Evolutionary conservation across 2,888 invertebrate species (phyloP).

Genomic region (Limnephilus lunatus): DNA sequence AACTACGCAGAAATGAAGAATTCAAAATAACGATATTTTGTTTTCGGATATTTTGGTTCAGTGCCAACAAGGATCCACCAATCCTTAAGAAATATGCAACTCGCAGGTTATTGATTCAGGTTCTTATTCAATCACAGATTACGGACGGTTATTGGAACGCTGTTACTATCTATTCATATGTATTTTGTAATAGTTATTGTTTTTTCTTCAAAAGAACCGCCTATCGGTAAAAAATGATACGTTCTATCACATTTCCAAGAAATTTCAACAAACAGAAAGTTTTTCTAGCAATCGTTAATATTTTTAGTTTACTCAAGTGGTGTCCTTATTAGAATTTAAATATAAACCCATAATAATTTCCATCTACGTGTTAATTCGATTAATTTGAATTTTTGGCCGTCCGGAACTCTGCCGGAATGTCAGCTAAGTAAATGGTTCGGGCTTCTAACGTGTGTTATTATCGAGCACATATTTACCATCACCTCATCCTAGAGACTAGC

Average conservation of each 20-base stretch:
- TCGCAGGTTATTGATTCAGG: background rate
- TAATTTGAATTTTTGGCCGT: conserved; percentile 11
- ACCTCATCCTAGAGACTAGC: background rate
- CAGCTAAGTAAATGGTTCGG: conserved; percentile 56
- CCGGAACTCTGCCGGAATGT: conserved; percentile 53
- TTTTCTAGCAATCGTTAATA: background rate
- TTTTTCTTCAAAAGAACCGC: background rate
- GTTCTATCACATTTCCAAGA: background rate
- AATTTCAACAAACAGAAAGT: background rate
- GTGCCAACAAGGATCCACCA: too few relatives aligned
- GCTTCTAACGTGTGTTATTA: background rate
- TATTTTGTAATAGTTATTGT: background rate
- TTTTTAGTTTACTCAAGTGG: background rate
- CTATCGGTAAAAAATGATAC: background rate
- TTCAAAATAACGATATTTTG: too few relatives aligned
- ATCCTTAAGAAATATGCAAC: background rate
- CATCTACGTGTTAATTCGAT: conserved; percentile 11
- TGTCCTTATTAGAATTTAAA: conserved; percentile 10
- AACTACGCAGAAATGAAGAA: too few relatives aligned
- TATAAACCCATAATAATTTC: background rate
- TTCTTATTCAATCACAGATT: background rate
- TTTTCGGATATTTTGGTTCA: too few relatives aligned
- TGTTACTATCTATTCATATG: background rate
- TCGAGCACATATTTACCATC: background rate
- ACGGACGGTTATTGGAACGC: background rate